phyloP scores from a whole-genome alignment of 2,113 vertebrate species.

The Indri indri region DNA sequence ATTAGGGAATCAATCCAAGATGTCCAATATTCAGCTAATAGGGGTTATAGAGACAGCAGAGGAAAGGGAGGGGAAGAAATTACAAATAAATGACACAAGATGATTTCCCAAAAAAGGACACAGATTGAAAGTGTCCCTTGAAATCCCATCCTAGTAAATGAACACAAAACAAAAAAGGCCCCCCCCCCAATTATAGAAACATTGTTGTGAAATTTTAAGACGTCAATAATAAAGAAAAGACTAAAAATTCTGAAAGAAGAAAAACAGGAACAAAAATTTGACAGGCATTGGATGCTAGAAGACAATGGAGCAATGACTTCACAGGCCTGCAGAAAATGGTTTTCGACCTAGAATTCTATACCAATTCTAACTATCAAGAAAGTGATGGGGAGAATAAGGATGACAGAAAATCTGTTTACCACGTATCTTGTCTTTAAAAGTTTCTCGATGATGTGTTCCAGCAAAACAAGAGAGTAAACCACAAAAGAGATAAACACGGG shows the following conservation, averaged over 20 bases:
- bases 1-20: neutral
- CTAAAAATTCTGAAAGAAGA: neutral
- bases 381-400: neutral
- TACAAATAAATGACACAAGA: neutral
- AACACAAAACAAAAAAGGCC: neutral
- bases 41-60: neutral
- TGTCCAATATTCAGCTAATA: neutral
- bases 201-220: neutral
- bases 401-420: neutral
- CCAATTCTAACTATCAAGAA: neutral
- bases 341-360: neutral
- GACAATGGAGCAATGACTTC: neutral
- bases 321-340: neutral
- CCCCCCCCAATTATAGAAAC: neutral
- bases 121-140: neutral
- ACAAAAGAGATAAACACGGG: neutral
- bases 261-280: neutral
- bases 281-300: neutral
- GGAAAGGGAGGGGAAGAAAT: neutral
- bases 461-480: neutral
- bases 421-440: neutral
- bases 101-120: neutral
- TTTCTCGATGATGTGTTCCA: neutral
- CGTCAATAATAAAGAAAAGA: neutral
- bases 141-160: neutral